Evolutionary conservation across 1,140 invertebrate species (phyloP).

Genomic region (Dendrolimus punctatus): DNA sequence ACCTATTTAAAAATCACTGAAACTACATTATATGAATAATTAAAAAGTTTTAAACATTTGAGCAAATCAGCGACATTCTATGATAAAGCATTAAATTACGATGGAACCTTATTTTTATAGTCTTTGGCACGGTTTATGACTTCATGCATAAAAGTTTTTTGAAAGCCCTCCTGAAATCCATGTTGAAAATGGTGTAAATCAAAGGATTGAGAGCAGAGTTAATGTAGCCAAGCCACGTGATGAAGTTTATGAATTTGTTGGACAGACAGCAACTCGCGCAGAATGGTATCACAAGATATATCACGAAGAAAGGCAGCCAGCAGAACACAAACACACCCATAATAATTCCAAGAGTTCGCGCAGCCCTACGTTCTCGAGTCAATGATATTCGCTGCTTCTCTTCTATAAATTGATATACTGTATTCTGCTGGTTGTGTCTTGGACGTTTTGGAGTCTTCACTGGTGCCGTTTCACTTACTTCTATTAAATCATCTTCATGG

Average conservation of each 20-base stretch:
- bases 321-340: conserved; percentile 97
- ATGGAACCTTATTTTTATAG: conserved; percentile 10
- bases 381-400: conserved; percentile 94
- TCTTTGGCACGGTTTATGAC: conserved; percentile 53
- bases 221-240: conserved; percentile 97
- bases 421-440: conserved; percentile 64
- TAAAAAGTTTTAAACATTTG: conserved; percentile 30
- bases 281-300: conserved; percentile 94
- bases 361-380: conserved; percentile 92
- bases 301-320: conserved; percentile 97
- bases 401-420: conserved; percentile 93
- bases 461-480: conserved; percentile 40
- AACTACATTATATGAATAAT: conserved; percentile 11
- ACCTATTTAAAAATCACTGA: background rate
- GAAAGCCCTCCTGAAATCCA: conserved; percentile 96
- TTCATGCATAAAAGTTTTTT: conserved; percentile 86
- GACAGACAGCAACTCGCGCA: conserved; percentile 86
- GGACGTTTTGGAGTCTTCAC: conserved; percentile 37
- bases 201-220: conserved; percentile 98
- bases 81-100: conserved; percentile 19
- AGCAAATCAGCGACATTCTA: conserved; percentile 45
- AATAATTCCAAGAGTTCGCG: conserved; percentile 92
- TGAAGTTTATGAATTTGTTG: conserved; percentile 87
- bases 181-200: conserved; percentile 98
- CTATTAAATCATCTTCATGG: conserved; percentile 49